Conservation (phyloP, 1,140 invertebrate genomes). For the Nylanderia fulva region DNA sequence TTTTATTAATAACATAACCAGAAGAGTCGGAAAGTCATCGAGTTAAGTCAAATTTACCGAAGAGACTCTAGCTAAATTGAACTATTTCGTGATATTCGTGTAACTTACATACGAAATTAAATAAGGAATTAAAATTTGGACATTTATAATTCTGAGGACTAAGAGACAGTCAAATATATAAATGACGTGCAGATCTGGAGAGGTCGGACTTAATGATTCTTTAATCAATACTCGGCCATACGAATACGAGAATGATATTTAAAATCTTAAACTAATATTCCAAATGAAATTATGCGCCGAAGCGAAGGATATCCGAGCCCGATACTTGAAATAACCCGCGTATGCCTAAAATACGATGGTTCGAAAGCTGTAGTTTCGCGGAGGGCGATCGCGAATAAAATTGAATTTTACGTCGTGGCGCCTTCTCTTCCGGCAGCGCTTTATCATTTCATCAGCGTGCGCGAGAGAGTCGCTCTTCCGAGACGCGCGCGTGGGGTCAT, state of each 20-base stretch:
- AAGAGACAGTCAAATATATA: background rate
- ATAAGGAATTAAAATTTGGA: background rate
- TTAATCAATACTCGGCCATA: background rate
- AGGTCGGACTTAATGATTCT: background rate
- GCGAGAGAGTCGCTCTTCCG: conserved; percentile 17
- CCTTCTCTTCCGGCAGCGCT: conserved; percentile 51
- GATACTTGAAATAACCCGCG: conserved; percentile 21
- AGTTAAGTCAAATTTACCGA: background rate
- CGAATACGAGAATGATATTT: background rate
- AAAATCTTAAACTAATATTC: background rate
- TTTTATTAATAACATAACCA: conserved; percentile 20
- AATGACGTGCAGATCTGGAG: background rate
- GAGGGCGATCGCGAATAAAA: conserved; percentile 59
- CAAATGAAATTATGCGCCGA: background rate
- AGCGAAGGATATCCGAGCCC: background rate
- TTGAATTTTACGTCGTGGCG: conserved; percentile 52
- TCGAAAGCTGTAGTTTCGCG: background rate
- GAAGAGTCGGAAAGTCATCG: background rate
- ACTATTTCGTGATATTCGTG: background rate
- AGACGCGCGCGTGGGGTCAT: conserved; percentile 15
- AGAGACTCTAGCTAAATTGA: background rate
- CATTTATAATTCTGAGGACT: background rate
- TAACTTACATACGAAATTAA: background rate
- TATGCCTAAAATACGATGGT: conserved; percentile 7
- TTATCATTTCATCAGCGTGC: conserved; percentile 67